phyloP scores from a whole-genome alignment of 2,113 vertebrate genomes.

The Sebastes schlegelii region DNA sequence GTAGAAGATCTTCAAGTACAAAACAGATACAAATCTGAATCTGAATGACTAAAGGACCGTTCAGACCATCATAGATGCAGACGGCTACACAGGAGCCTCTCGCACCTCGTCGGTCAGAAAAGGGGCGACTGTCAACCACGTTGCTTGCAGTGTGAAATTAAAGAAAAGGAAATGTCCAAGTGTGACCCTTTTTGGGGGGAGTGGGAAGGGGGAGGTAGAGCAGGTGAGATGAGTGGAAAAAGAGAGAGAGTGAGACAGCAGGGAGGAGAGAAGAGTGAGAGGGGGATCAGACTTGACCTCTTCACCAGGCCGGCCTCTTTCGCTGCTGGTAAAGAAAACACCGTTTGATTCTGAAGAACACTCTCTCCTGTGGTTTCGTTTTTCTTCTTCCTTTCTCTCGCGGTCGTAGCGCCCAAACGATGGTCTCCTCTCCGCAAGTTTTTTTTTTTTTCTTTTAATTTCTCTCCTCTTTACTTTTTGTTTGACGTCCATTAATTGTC shows the following conservation, averaged over 20 bases:
- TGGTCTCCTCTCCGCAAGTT: slow-evolving; percentile 59
- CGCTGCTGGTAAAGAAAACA: slow-evolving; percentile 61
- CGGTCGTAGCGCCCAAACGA: slow-evolving; percentile 24
- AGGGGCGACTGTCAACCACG: slow-evolving; percentile 14
- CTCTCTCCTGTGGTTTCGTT: slow-evolving; percentile 43
- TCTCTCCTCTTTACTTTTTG: slow-evolving; percentile 63
- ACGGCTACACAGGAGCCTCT: not conserved
- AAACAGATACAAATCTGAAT: not conserved
- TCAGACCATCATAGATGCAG: not conserved
- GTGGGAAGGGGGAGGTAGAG: slow-evolving; percentile 54
- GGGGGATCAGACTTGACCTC: slow-evolving; percentile 44
- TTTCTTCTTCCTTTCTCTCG: slow-evolving; percentile 28
- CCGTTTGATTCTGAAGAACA: slow-evolving; percentile 50
- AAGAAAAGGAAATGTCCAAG: slow-evolving; percentile 23
- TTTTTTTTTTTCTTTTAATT: slow-evolving; percentile 27
- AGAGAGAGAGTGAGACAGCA: slow-evolving; percentile 48
- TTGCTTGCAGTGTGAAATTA: slow-evolving; percentile 7
- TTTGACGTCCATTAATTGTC: slow-evolving; percentile 70
- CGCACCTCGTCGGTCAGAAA: not conserved
- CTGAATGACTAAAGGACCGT: not conserved
- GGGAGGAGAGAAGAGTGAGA: slow-evolving; percentile 66
- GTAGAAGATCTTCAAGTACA: not conserved
- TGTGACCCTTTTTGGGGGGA: slow-evolving; percentile 38
- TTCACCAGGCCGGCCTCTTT: slow-evolving; percentile 33
- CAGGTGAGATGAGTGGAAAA: slow-evolving; percentile 53